phyloP scores from a whole-genome alignment of 2,113 vertebrate species.

The Carassius auratus region DNA sequence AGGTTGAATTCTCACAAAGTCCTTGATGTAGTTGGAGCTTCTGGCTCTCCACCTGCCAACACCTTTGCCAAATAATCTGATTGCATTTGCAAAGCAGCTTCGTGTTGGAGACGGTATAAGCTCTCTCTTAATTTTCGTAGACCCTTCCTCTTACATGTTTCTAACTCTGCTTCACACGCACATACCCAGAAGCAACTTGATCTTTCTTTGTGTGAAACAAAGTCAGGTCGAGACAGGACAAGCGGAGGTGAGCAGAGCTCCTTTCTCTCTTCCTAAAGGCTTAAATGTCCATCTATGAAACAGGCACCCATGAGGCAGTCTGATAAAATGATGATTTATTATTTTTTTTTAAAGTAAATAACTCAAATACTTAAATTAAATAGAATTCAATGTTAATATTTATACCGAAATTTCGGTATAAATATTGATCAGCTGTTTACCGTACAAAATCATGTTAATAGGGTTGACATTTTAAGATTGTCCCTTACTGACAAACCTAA shows the following conservation, averaged over 20 bases:
- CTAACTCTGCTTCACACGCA: background rate
- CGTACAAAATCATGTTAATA: background rate
- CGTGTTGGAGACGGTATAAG: background rate
- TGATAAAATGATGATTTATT: background rate
- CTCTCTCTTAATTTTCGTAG: background rate
- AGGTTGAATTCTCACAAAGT: background rate
- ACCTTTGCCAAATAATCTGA: background rate
- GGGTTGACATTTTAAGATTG: background rate
- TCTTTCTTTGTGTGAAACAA: background rate
- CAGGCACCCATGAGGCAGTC: background rate
- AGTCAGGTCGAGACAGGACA: background rate
- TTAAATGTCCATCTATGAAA: slow-evolving; percentile 47
- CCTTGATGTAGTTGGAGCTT: background rate
- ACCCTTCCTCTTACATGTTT: background rate
- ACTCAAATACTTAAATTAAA: too few relatives aligned
- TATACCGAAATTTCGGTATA: background rate
- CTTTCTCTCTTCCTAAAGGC: background rate
- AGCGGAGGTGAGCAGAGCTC: background rate
- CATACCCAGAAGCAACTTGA: slow-evolving; percentile 14
- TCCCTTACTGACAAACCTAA: background rate
- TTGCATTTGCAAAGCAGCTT: slow-evolving; percentile 6
- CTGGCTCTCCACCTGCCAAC: slow-evolving; percentile 11
- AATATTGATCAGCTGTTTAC: background rate
- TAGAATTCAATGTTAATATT: background rate
- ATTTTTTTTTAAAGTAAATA: background rate